Percentiles rank a stretch among this genome's conserved stretches.
These are phyloP conservation scores for Leontocebus nigricollis DNA, from an alignment of 2,797 vertebrate species.

Conservation along the genomic window DNA sequence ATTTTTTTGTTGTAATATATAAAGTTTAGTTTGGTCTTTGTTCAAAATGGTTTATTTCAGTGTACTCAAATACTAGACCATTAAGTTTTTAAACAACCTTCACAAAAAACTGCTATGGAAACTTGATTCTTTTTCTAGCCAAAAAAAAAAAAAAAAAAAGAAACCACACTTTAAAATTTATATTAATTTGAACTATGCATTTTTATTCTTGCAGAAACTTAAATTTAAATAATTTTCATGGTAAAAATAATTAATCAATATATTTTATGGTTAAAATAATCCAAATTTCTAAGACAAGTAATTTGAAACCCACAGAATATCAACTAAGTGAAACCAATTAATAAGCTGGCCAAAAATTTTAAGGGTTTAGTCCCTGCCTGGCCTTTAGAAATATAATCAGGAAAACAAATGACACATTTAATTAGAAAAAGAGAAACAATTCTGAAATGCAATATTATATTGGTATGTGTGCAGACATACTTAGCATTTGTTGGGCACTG, in stretches of 20 bases:
- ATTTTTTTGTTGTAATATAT: neutral
- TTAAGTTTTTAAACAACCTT: neutral
- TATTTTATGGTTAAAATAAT: conserved; percentile 37
- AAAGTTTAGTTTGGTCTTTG: neutral
- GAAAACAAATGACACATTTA: neutral
- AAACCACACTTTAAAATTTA: neutral
- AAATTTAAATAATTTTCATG: conserved; percentile 6
- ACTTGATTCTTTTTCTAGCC: neutral
- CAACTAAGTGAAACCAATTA: conserved; percentile 51
- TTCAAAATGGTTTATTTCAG: neutral
- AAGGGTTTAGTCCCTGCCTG: conserved; percentile 2
- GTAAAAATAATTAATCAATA: neutral
- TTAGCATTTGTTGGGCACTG: neutral
- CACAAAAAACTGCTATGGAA: neutral
- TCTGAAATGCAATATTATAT: neutral
- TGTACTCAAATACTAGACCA: neutral
- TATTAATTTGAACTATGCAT: neutral
- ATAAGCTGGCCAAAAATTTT: conserved; percentile 2
- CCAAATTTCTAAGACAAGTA: conserved; percentile 10
- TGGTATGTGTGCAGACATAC: neutral
- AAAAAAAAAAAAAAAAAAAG: neutral
- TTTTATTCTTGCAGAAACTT: neutral
- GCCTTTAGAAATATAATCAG: neutral
- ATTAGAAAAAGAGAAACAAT: neutral
- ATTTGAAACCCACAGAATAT: conserved; percentile 39